These are phyloP conservation scores for Philereme vetulata DNA, from an alignment of 2,888 invertebrate species.

Conservation along the genomic window DNA sequence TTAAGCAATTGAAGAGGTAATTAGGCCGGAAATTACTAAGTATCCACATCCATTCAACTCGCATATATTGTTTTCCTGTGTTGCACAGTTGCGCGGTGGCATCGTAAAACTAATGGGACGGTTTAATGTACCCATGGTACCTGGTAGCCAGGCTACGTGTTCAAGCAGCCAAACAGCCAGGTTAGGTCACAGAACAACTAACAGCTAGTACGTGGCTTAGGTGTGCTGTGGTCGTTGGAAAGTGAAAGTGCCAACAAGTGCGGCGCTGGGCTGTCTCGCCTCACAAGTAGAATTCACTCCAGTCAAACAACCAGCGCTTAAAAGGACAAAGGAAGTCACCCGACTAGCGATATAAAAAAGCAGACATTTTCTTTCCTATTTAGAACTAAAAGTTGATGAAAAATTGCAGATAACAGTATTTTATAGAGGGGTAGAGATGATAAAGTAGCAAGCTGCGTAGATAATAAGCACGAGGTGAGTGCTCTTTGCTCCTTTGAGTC, in stretches of 20 bases:
- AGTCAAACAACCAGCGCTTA: constrained; percentile 45
- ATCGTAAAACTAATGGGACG: constrained; percentile 45
- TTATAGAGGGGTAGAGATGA: background rate
- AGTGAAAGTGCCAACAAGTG: constrained; percentile 73
- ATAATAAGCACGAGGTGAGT: constrained; percentile 34
- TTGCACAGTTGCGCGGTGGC: constrained; percentile 38
- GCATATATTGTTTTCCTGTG: constrained; percentile 39
- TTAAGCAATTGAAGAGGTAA: constrained; percentile 21
- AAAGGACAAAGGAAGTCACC: constrained; percentile 59
- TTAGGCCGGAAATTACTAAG: constrained; percentile 26
- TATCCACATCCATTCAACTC: constrained; percentile 35
- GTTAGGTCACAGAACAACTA: constrained; percentile 18
- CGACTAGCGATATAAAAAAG: constrained; percentile 36
- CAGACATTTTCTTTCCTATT: constrained; percentile 22
- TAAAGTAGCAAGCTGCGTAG: constrained; percentile 23
- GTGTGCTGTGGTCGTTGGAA: constrained; percentile 53
- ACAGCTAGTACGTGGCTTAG: constrained; percentile 17
- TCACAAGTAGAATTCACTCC: constrained; percentile 38
- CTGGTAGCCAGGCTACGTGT: constrained; percentile 31
- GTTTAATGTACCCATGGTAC: constrained; percentile 33
- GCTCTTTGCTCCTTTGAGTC: constrained; percentile 36
- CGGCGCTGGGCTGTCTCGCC: constrained; percentile 40
- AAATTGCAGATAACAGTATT: constrained; percentile 5
- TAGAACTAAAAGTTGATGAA: constrained; percentile 7
- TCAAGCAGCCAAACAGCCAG: constrained; percentile 32